These are phyloP conservation scores for Synanthedon vespiformis DNA, from an alignment of 2,888 invertebrate genomes.

Conservation along the genomic window DNA sequence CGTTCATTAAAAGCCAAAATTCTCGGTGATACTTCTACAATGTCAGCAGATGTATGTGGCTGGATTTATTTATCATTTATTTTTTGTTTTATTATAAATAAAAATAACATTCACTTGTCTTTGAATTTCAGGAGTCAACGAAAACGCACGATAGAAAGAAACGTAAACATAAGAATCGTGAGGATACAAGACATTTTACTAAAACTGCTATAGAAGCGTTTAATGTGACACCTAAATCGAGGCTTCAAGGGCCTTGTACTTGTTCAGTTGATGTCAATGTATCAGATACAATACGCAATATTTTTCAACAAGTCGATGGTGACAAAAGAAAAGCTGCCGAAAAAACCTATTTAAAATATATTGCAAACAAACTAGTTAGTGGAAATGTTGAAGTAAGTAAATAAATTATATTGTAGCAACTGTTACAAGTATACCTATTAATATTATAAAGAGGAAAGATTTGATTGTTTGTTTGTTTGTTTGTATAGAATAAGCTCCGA, in stretches of 20 bases:
- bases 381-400: slow-evolving; percentile 39
- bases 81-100: neutral
- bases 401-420: no score
- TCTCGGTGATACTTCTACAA: slow-evolving; percentile 11
- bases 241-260: slow-evolving; percentile 44
- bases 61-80: neutral
- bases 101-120: neutral
- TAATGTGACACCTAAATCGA: slow-evolving; percentile 39
- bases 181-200: slow-evolving; percentile 32
- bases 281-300: slow-evolving; percentile 54
- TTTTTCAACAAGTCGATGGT: slow-evolving; percentile 56
- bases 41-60: slow-evolving; percentile 30
- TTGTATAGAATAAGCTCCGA: no score
- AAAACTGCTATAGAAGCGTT: slow-evolving; percentile 51
- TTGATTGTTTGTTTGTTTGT: no score
- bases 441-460: no score
- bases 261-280: slow-evolving; percentile 49
- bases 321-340: slow-evolving; percentile 52
- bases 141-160: slow-evolving; percentile 29
- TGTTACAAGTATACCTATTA: no score
- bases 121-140: slow-evolving; percentile 29
- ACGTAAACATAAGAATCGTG: slow-evolving; percentile 18
- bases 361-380: slow-evolving; percentile 47
- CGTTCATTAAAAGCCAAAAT: slow-evolving; percentile 29
- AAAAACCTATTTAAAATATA: slow-evolving; percentile 45